These are phyloP conservation scores for Chrysotoxum bicinctum DNA, from an alignment of 2,888 invertebrate genomes.

Conservation along the genomic window DNA sequence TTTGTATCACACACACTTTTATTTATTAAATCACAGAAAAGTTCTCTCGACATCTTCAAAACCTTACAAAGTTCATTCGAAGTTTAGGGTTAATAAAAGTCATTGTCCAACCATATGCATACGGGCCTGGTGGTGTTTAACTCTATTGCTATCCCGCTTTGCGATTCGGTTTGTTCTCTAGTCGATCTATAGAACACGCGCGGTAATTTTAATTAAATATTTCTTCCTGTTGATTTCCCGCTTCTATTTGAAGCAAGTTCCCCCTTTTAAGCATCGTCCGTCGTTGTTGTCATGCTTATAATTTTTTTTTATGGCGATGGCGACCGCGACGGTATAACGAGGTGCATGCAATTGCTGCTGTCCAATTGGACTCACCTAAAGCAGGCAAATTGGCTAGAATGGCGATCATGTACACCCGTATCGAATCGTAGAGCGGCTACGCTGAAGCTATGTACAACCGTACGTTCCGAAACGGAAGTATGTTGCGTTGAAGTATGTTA, in stretches of 20 bases:
- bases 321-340: constrained; percentile 45
- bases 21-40: too few relatives aligned
- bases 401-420: constrained; percentile 71
- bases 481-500: constrained; percentile 70
- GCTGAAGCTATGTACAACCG: constrained; percentile 40
- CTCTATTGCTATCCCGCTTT: constrained; percentile 63
- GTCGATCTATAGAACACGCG: constrained; percentile 67
- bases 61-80: background rate
- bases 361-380: constrained; percentile 71
- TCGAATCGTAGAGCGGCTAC: constrained; percentile 61
- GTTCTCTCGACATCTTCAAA: too few relatives aligned
- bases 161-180: constrained; percentile 38
- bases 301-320: constrained; percentile 53
- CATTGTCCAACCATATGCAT: background rate
- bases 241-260: constrained; percentile 71
- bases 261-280: constrained; percentile 62
- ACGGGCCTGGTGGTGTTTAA: background rate
- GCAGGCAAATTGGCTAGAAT: constrained; percentile 70
- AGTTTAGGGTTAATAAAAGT: too few relatives aligned
- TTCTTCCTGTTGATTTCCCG: constrained; percentile 81
- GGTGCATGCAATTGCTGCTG: constrained; percentile 69
- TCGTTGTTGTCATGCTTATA: constrained; percentile 24
- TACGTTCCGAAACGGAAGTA: constrained; percentile 67
- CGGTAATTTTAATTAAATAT: constrained; percentile 81
- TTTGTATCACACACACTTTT: too few relatives aligned